Conservation (phyloP, 2,113 vertebrate genomes). For the Chiloscyllium plagiosum region DNA sequence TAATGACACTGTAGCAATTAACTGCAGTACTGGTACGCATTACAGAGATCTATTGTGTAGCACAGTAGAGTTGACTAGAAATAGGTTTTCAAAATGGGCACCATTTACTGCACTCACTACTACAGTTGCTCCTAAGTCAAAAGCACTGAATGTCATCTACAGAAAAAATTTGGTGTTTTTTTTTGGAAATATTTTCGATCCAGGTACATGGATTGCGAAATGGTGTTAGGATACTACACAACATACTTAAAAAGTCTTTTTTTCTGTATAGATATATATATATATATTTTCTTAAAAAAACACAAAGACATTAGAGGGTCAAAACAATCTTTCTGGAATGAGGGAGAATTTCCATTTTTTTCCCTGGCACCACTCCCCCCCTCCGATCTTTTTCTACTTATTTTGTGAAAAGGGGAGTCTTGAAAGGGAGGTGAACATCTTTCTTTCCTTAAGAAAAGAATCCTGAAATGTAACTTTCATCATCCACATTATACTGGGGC, state of each 20-base stretch:
- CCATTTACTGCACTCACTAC: neutral
- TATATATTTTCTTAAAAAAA: slow-evolving; percentile 63
- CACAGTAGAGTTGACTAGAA: neutral
- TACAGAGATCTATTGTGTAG: neutral
- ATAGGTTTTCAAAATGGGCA: neutral
- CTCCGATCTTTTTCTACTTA: slow-evolving; percentile 43
- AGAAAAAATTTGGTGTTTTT: slow-evolving; percentile 9
- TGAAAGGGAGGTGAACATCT: slow-evolving; percentile 51
- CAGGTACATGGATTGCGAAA: neutral
- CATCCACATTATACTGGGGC: slow-evolving; percentile 64
- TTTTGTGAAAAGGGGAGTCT: neutral
- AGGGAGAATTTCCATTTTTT: slow-evolving; percentile 45
- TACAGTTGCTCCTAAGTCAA: neutral
- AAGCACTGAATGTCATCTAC: neutral
- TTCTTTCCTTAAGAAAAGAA: slow-evolving; percentile 52
- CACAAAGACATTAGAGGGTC: slow-evolving; percentile 60
- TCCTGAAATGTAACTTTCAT: slow-evolving; percentile 54
- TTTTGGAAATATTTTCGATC: neutral
- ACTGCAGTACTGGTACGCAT: neutral
- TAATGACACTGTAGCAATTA: neutral
- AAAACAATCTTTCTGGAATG: slow-evolving; percentile 24
- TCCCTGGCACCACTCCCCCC: neutral
- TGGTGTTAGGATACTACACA: slow-evolving; percentile 19
- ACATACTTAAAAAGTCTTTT: slow-evolving; percentile 25
- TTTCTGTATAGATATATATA: slow-evolving; percentile 15